Evolutionary conservation across 1,140 invertebrate genomes (phyloP).

Genomic region (Drosophila takahashii): DNA sequence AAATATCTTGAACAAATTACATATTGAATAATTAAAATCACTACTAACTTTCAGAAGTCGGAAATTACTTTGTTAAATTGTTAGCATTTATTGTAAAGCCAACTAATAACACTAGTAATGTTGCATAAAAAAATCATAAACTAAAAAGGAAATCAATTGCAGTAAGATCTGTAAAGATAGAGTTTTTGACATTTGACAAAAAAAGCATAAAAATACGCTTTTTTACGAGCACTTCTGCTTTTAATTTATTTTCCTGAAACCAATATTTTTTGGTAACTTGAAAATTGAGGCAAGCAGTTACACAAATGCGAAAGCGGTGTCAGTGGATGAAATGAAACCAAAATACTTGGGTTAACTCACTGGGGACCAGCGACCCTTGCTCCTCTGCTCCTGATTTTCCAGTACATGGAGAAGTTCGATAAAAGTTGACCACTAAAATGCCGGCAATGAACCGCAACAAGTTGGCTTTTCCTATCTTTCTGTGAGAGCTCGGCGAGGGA

Average conservation of each 20-base stretch:
- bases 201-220: no score
- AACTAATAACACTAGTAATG: no score
- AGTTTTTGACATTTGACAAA: no score
- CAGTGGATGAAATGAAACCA: slow-evolving; percentile 11
- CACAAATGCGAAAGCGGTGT: background rate
- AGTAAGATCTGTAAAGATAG: no score
- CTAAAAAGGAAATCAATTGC: no score
- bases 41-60: no score
- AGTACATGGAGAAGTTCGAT: slow-evolving; percentile 9
- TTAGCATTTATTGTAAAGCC: no score
- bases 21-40: no score
- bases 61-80: no score
- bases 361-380: background rate
- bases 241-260: background rate
- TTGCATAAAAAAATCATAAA: no score
- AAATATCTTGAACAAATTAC: no score
- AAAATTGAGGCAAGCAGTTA: slow-evolving; percentile 11
- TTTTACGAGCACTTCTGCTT: background rate
- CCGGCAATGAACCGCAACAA: slow-evolving; percentile 44
- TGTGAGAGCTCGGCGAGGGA: background rate
- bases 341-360: slow-evolving; percentile 5
- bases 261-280: slow-evolving; percentile 2
- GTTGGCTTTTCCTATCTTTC: slow-evolving; percentile 18
- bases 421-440: slow-evolving; percentile 35
- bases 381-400: background rate